These are phyloP conservation scores for Hirundo rustica DNA, from an alignment of 2,797 vertebrate species.

Conservation along the genomic window DNA sequence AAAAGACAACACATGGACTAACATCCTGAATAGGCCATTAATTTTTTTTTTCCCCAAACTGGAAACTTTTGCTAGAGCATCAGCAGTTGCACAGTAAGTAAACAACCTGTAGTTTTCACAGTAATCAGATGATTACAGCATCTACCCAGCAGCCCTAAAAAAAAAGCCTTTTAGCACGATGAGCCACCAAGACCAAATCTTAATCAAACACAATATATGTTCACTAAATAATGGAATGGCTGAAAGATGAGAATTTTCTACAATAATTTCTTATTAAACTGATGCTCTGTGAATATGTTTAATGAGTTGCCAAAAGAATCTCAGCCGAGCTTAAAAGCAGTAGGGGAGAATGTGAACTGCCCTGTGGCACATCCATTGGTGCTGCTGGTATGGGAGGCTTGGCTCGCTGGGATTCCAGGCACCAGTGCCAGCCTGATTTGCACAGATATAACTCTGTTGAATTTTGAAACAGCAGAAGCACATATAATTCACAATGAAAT, in stretches of 20 bases:
- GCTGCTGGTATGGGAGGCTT: not conserved
- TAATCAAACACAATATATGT: not conserved
- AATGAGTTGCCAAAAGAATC: not conserved
- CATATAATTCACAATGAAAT: not conserved
- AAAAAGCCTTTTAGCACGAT: not conserved
- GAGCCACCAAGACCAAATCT: not conserved
- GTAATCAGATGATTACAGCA: not conserved
- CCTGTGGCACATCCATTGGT: not conserved
- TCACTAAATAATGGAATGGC: not conserved
- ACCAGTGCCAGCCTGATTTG: not conserved
- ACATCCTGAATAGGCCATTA: fast-evolving
- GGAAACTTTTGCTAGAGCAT: not conserved
- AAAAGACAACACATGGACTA: not conserved
- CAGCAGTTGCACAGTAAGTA: not conserved
- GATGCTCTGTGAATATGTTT: not conserved
- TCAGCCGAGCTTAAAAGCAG: not conserved
- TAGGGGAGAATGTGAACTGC: not conserved
- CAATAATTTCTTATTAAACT: not conserved
- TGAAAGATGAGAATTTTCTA: not conserved
- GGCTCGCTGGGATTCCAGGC: not conserved
- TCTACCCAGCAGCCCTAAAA: not conserved
- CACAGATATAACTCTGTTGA: not conserved
- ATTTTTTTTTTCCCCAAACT: not conserved
- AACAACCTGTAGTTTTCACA: not conserved
- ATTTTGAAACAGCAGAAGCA: not conserved